These are phyloP conservation scores for Aplysina aerophoba DNA, from an alignment of 37 sponge, comb jelly and placozoan genomes.

Conservation along the genomic window DNA sequence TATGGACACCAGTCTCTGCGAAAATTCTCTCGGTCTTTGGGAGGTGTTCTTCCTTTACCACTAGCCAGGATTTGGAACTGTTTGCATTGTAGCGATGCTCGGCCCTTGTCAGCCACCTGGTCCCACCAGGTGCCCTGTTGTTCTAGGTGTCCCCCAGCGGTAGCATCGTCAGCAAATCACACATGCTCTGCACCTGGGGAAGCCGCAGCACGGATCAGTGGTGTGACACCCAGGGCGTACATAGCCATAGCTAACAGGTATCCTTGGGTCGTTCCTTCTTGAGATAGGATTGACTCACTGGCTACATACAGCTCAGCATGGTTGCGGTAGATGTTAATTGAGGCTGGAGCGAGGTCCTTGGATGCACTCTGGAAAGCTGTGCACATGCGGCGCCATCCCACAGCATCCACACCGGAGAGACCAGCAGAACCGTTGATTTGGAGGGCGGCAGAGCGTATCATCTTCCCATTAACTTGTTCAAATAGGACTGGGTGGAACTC, in stretches of 20 bases:
- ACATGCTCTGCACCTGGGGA: neutral
- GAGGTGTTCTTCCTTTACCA: constrained; percentile 21
- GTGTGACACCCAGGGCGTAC: neutral
- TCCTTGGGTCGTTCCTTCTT: neutral
- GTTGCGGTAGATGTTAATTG: neutral
- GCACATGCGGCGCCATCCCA: constrained; percentile 5
- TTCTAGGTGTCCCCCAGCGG: neutral
- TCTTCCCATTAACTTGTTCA: neutral
- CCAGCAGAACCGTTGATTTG: neutral
- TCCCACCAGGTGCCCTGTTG: neutral
- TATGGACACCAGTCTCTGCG: neutral
- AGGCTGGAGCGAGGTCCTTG: neutral
- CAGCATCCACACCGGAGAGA: neutral
- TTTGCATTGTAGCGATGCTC: neutral
- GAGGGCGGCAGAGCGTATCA: neutral
- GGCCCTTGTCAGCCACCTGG: neutral
- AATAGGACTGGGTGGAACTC: neutral
- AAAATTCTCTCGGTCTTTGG: constrained; percentile 1
- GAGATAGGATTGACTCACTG: neutral
- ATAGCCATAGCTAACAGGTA: neutral
- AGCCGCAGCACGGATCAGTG: neutral
- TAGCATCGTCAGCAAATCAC: neutral
- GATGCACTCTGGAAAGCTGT: neutral
- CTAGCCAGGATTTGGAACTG: constrained; percentile 1
- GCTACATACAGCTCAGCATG: neutral